These are phyloP conservation scores for Enhydra lutris DNA, from an alignment of 2,113 vertebrate species.

Conservation along the genomic window DNA sequence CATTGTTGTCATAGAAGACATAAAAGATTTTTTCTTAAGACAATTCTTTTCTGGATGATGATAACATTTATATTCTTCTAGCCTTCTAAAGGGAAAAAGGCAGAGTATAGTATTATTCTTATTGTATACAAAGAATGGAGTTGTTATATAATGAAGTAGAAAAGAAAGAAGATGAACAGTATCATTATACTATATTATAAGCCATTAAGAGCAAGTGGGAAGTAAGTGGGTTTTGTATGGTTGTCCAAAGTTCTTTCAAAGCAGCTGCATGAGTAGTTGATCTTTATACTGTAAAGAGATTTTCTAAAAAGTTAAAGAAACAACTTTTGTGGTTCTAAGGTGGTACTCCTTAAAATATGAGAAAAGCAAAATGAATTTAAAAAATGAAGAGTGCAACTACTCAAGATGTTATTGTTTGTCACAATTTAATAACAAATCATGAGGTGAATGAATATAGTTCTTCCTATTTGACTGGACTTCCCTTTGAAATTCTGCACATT, in stretches of 20 bases:
- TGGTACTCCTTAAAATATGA: constrained; percentile 24
- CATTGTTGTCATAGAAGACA: constrained; percentile 43
- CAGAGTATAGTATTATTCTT: constrained; percentile 28
- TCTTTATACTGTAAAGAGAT: constrained; percentile 2
- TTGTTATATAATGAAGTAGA: constrained; percentile 59
- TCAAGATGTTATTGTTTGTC: background rate
- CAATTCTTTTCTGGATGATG: constrained; percentile 46
- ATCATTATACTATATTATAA: constrained; percentile 62
- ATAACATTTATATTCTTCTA: constrained; percentile 43
- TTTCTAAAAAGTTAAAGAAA: background rate
- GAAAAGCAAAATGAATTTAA: background rate
- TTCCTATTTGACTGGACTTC: background rate
- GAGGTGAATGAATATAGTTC: background rate
- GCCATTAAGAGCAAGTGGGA: constrained; percentile 62
- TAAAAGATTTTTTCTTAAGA: constrained; percentile 62
- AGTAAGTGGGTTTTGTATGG: constrained; percentile 54
- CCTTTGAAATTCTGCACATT: background rate
- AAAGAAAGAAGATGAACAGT: constrained; percentile 64
- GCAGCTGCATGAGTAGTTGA: constrained; percentile 43
- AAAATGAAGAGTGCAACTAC: background rate
- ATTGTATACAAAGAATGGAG: constrained; percentile 46
- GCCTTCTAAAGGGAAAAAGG: constrained; percentile 46
- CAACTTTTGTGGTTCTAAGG: background rate
- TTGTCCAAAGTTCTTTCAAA: constrained; percentile 69
- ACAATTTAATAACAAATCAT: background rate